Evolutionary conservation across 2,797 vertebrate genomes (phyloP), one percentile per base, ranked within the genome.

Genomic region (Hippoglossus hippoglossus): DNA sequence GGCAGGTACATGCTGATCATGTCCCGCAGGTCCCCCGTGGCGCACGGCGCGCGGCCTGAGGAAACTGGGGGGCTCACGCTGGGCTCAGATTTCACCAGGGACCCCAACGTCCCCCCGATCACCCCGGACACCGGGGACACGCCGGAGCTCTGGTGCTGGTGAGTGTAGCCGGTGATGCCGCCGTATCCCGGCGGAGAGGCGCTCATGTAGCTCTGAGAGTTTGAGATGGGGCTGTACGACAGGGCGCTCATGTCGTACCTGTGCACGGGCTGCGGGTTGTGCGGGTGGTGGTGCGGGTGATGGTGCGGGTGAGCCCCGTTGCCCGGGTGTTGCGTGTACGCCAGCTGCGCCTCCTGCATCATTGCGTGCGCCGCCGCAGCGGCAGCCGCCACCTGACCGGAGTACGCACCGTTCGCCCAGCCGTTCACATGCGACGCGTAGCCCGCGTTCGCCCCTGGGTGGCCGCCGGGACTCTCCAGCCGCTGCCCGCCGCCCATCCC

Each of bases 1-100:
- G 97, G 98, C 90, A 95, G 92, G 66, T 95, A 95, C 95, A 99
- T 98, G 94, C 97, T 98, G 93, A 99, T 99, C 98, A 99, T 99
- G 91, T 99, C 98, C 84, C 97, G 94, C 91, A 99, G 95, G 93
- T 99, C 98, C 87, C 97, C 97, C 57, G 89, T 46, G 1, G 97
- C 95, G 85, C 97, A 98, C 16, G 96, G 96, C 75, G 81, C 96
- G 92, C 83, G 96, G 89, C 90, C 96, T 21, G 95, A 87, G 63
- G 95, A 94, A 18, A 96, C 96, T 4, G 91, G 97, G 0, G 97
- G 97, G 88, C 97, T 98, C 61, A 95, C 95, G 86, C 96, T 96
- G 0, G 97, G 97, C 93, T 99, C 97, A 1, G 97, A 96, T 81
- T 98, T 98, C 34, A 98, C 97, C 4, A 98, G 93, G 2, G 96